These are phyloP conservation scores for Carettochelys insculpta DNA, from an alignment of 2,113 vertebrate genomes.

Conservation along the genomic window DNA sequence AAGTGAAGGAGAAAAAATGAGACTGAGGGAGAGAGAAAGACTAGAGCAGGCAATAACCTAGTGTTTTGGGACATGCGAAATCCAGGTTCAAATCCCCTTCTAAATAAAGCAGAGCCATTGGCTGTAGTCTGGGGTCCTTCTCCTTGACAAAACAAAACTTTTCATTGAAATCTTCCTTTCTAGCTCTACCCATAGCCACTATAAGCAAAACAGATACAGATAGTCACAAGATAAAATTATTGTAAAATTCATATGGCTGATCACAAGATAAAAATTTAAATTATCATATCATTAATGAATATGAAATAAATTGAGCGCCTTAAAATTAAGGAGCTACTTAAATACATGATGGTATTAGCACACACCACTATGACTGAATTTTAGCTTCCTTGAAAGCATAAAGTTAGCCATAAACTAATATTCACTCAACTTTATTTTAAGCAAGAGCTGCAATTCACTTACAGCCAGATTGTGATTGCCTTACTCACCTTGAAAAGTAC, in stretches of 20 bases:
- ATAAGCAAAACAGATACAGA: background rate
- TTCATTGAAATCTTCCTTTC: background rate
- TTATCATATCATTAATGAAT: background rate
- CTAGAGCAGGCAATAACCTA: too few relatives aligned
- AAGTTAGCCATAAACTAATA: background rate
- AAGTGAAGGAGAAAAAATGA: background rate
- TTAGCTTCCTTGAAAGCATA: background rate
- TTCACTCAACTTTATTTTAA: background rate
- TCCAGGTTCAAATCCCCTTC: background rate
- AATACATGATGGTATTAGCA: background rate
- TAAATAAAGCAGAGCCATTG: background rate
- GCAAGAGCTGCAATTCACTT: background rate
- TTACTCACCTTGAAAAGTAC: background rate
- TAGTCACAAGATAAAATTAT: background rate
- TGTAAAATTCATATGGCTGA: background rate
- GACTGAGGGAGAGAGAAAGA: background rate
- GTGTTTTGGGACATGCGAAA: background rate
- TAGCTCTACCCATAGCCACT: background rate
- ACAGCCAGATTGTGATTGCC: background rate
- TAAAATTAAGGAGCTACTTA: background rate
- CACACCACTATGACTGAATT: background rate
- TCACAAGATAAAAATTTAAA: background rate
- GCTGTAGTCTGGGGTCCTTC: background rate
- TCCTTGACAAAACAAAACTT: background rate
- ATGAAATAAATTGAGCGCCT: background rate